Conservation (phyloP, 2,888 invertebrate genomes). For the Abrostola tripartita region DNA sequence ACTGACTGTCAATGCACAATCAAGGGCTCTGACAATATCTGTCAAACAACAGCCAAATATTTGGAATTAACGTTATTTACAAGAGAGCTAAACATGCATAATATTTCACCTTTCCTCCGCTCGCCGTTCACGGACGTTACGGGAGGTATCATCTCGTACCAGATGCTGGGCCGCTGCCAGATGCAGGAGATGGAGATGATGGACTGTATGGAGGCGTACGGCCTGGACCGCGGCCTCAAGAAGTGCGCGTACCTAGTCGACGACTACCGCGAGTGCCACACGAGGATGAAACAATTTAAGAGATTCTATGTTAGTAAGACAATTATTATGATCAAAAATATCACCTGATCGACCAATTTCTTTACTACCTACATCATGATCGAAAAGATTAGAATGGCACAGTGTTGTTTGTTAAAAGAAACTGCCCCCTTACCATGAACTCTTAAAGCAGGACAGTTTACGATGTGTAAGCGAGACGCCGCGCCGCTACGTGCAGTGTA, state of each 20-base stretch:
- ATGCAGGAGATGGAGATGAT: slow-evolving; percentile 90
- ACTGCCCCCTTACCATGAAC: too few species aligned
- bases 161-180: slow-evolving; percentile 89
- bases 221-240: slow-evolving; percentile 86
- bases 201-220: slow-evolving; percentile 94
- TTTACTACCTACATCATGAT: too few species aligned
- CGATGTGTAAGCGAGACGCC: too few species aligned
- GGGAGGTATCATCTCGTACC: slow-evolving; percentile 89
- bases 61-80: too few species aligned
- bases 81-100: slow-evolving; percentile 48
- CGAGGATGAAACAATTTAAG: slow-evolving; percentile 85
- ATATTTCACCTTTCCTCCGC: slow-evolving; percentile 88
- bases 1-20: neutral
- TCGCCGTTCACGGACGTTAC: slow-evolving; percentile 91
- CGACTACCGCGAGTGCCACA: slow-evolving; percentile 91
- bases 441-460: too few species aligned
- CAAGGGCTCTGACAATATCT: neutral
- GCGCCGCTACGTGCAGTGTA: too few species aligned
- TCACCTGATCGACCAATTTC: neutral
- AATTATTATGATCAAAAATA: neutral
- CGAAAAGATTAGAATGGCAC: too few species aligned
- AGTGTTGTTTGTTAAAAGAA: too few species aligned
- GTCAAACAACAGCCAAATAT: neutral
- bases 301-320: slow-evolving; percentile 71
- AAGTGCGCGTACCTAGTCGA: slow-evolving; percentile 89